Conservation (phyloP, 2,113 vertebrate genomes). For the Trachemys scripta region DNA sequence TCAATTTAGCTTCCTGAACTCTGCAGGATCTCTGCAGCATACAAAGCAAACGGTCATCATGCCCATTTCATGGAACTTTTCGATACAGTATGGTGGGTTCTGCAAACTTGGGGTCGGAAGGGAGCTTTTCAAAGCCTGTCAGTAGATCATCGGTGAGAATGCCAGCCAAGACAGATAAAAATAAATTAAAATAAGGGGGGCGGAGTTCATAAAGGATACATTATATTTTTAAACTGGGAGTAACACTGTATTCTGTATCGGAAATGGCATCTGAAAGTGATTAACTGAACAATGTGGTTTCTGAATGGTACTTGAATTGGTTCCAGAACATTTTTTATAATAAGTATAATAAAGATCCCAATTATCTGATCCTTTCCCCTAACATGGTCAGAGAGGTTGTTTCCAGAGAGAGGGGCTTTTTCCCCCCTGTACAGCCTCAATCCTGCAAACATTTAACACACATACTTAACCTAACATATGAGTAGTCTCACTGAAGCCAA, state of each 20-base stretch:
- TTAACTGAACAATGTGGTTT: slow-evolving; percentile 92
- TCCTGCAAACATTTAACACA: slow-evolving; percentile 63
- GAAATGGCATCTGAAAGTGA: slow-evolving; percentile 94
- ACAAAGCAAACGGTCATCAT: slow-evolving; percentile 74
- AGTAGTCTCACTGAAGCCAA: slow-evolving; percentile 46
- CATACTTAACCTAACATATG: background rate
- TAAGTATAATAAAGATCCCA: slow-evolving; percentile 88
- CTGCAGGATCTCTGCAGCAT: slow-evolving; percentile 67
- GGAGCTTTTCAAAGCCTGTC: slow-evolving; percentile 83
- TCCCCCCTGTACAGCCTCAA: slow-evolving; percentile 36
- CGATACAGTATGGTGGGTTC: slow-evolving; percentile 63
- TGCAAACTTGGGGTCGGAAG: slow-evolving; percentile 66
- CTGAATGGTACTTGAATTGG: slow-evolving; percentile 90
- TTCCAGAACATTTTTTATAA: slow-evolving; percentile 88
- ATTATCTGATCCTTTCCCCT: slow-evolving; percentile 86
- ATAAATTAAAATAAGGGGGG: slow-evolving; percentile 78
- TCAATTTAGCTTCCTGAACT: slow-evolving; percentile 60
- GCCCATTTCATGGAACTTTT: slow-evolving; percentile 66
- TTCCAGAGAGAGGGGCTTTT: slow-evolving; percentile 61
- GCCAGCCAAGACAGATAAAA: slow-evolving; percentile 88
- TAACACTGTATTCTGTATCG: slow-evolving; percentile 90
- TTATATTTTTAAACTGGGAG: slow-evolving; percentile 93
- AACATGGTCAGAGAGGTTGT: slow-evolving; percentile 77
- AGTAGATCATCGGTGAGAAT: slow-evolving; percentile 87
- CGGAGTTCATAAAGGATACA: slow-evolving; percentile 80